These are phyloP conservation scores for Drosophila neonasuta DNA, from an alignment of 2,888 invertebrate genomes.

Conservation along the genomic window DNA sequence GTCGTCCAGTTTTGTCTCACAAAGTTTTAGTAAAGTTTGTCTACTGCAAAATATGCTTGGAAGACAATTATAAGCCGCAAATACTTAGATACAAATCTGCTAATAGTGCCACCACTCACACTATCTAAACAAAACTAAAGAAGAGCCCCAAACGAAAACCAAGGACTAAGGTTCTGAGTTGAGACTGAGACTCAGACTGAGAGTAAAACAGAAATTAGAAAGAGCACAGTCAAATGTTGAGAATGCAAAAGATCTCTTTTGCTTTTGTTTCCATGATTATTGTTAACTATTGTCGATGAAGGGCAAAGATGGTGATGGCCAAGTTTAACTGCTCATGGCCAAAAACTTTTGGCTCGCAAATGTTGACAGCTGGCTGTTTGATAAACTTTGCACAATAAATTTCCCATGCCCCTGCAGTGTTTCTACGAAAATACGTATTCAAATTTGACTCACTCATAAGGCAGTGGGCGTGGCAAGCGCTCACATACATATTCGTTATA, in stretches of 20 bases:
- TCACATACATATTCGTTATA: slow-evolving; percentile 39
- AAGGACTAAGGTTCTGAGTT: not conserved
- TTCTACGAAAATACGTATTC: slow-evolving; percentile 10
- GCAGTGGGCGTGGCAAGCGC: slow-evolving; percentile 13
- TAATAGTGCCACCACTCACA: slow-evolving; percentile 51
- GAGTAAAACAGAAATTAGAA: slow-evolving; percentile 8
- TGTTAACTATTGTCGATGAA: slow-evolving; percentile 27
- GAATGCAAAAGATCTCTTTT: slow-evolving; percentile 51
- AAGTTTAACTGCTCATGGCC: slow-evolving; percentile 49
- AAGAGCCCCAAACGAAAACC: not conserved
- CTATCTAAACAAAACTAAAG: slow-evolving; percentile 40
- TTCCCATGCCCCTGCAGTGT: not conserved
- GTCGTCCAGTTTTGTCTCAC: slow-evolving; percentile 8
- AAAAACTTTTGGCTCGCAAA: slow-evolving; percentile 45
- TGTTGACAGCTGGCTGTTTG: slow-evolving; percentile 30
- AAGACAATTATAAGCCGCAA: slow-evolving; percentile 61
- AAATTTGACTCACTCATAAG: slow-evolving; percentile 21
- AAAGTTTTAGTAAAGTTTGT: slow-evolving; percentile 38
- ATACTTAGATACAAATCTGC: slow-evolving; percentile 45
- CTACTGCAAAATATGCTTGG: slow-evolving; percentile 43
- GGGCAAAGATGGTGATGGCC: slow-evolving; percentile 23
- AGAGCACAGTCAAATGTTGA: slow-evolving; percentile 22
- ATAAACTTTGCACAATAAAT: slow-evolving; percentile 43
- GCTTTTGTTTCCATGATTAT: slow-evolving; percentile 39
- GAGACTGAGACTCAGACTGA: not conserved